Evolutionary conservation across 2,888 invertebrate species (phyloP).

Genomic region (Amaurobius ferox): DNA sequence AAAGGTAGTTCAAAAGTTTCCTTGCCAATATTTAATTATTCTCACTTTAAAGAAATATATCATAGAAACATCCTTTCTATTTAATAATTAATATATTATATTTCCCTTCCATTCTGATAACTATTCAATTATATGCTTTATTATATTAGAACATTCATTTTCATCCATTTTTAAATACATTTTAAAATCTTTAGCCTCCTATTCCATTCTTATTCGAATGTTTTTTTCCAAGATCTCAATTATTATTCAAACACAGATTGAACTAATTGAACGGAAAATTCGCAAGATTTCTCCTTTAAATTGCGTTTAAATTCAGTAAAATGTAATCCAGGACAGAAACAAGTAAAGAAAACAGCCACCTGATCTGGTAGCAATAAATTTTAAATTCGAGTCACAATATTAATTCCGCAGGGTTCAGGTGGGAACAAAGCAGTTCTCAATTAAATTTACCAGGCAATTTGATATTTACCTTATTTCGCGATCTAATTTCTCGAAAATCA

Average conservation of each 20-base stretch:
- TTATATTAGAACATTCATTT: no score
- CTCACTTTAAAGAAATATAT: no score
- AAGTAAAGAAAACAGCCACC: neutral
- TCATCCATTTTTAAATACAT: no score
- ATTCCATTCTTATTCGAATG: no score
- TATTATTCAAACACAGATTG: neutral
- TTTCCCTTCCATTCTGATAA: no score
- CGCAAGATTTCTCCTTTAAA: neutral
- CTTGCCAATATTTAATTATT: no score
- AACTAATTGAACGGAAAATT: neutral
- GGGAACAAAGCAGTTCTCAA: constrained; percentile 59
- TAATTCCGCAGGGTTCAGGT: constrained; percentile 59
- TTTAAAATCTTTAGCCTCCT: no score
- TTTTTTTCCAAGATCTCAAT: neutral
- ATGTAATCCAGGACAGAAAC: neutral
- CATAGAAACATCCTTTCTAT: no score
- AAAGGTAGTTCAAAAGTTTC: no score
- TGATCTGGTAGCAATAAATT: constrained; percentile 16
- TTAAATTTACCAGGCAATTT: constrained; percentile 70
- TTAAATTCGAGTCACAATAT: constrained; percentile 52
- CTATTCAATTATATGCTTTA: no score
- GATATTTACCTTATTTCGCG: constrained; percentile 69
- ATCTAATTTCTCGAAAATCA: constrained; percentile 70
- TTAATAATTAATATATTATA: no score
- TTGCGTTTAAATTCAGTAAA: neutral